Evolutionary conservation across 2,888 invertebrate genomes (phyloP), one percentile per base, ranked within the genome.

Genomic region (Pemphredon lugubris): DNA sequence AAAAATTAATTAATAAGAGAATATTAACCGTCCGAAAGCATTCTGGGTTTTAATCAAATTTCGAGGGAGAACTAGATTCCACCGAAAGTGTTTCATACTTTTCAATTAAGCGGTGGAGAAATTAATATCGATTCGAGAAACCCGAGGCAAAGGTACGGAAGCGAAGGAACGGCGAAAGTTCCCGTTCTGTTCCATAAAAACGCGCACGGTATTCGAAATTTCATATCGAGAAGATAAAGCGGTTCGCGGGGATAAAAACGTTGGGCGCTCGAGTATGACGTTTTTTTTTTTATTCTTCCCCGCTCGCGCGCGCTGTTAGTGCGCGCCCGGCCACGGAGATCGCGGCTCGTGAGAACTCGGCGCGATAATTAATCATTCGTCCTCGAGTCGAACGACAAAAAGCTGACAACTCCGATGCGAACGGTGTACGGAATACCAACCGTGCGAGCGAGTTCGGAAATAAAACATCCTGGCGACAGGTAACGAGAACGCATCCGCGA

Each of bases 361-460:
- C 39, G 50, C 67, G 64, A 77, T 81, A 83, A 83, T 83, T 83
- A 83, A 83, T 82, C 74, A 82, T 79, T 81, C 80, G 77, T 71
- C 74, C 75, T 69, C 69, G 69, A 69, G 59, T 42, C 61, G 58
- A n/a, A 53, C 57, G 66, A 63, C 67, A 81, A 82, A 77, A 81
- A 79, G 70, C 65, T 60, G 78, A 70, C 75, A 59, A 55, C 55
- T 48, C 63, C 69, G 71, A 42, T 66, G 61, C 61, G 76, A 51
- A 64, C 59, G 66, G 75, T 65, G 61, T 75, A 75, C 72, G 26
- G 68, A 63, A 63, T 63, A 64, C 53, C 59, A 47, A 37, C n/a
- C n/a, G n/a, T 34, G n/a, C 18, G 37, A 51, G 44, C 7, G 63
- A 60, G 40, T 60, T 65, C 68, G 55, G 72, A 75, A 75, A 76